A percentile compares a stretch with the other conserved stretches of the same genome.
Evolutionary conservation across 2,797 vertebrate genomes (phyloP).

Genomic region (Numenius phaeopus): DNA sequence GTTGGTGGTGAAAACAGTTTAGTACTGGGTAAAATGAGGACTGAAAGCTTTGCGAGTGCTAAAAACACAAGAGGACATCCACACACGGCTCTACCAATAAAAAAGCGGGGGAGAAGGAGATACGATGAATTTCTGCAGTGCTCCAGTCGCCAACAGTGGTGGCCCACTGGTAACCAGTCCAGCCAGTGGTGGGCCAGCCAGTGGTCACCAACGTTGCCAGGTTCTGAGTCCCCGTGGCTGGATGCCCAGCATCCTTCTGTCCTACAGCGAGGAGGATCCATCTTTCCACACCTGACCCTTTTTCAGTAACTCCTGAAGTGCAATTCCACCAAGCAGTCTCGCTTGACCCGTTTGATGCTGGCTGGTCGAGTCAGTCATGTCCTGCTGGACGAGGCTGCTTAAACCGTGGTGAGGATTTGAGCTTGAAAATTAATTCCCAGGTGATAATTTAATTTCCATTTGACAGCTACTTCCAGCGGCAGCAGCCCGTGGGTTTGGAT

Average conservation of each 20-base stretch:
- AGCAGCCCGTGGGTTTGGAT: background rate
- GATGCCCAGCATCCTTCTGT: accelerated
- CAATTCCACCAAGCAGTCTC: background rate
- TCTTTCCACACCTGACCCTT: background rate
- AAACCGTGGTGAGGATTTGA: background rate
- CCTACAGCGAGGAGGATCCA: background rate
- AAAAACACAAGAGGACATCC: background rate
- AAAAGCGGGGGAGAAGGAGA: background rate
- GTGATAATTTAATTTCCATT: background rate
- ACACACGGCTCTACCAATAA: accelerated
- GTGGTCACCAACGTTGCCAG: background rate
- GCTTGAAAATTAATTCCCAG: background rate
- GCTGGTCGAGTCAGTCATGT: background rate
- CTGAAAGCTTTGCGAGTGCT: background rate
- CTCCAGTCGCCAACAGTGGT: no score
- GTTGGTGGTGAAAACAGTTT: background rate
- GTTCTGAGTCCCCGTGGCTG: background rate
- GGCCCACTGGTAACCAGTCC: no score
- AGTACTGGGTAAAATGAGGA: background rate
- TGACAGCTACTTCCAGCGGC: background rate
- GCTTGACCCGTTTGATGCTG: background rate
- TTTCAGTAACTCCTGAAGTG: background rate
- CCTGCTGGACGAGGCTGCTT: background rate
- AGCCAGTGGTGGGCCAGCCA: background rate
- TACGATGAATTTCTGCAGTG: background rate